These are phyloP conservation scores for Apamea monoglypha DNA, from an alignment of 2,888 invertebrate genomes.

Conservation along the genomic window DNA sequence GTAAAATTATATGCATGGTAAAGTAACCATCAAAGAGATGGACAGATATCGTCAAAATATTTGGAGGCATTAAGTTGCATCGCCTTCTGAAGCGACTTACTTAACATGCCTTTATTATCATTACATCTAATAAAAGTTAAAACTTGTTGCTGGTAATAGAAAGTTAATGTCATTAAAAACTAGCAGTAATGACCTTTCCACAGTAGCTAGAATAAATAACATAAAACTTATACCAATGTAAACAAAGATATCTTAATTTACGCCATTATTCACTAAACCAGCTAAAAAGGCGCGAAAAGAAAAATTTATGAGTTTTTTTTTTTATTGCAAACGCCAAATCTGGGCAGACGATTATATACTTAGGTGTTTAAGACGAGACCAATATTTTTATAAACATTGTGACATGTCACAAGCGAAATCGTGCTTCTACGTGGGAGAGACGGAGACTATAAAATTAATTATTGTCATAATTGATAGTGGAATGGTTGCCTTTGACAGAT, in stretches of 20 bases:
- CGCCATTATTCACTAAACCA: constrained; percentile 22
- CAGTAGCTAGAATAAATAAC: constrained; percentile 7
- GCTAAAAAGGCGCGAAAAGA: constrained; percentile 5
- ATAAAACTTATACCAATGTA: not conserved
- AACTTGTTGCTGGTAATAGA: constrained; percentile 41
- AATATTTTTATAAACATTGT: constrained; percentile 70
- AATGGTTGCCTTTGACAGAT: constrained; percentile 57
- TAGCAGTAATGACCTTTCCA: constrained; percentile 24
- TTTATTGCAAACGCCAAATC: constrained; percentile 27
- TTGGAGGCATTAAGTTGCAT: constrained; percentile 47
- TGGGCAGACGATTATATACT: constrained; percentile 26
- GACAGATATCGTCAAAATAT: constrained; percentile 51
- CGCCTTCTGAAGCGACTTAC: constrained; percentile 41
- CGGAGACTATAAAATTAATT: constrained; percentile 66
- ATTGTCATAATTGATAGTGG: constrained; percentile 62
- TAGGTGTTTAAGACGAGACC: constrained; percentile 42
- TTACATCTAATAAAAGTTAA: constrained; percentile 53
- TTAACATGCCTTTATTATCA: constrained; percentile 60
- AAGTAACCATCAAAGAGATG: constrained; percentile 39
- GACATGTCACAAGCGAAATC: constrained; percentile 72
- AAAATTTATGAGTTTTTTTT: constrained; percentile 23
- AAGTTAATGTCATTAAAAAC: constrained; percentile 56
- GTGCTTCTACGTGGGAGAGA: constrained; percentile 70
- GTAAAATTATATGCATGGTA: constrained; percentile 52
- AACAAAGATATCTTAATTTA: not conserved